A percentile compares a stretch with the other conserved stretches of the same genome.
Conservation (phyloP, 2,113 vertebrate species). For the Clarias gariepinus region DNA sequence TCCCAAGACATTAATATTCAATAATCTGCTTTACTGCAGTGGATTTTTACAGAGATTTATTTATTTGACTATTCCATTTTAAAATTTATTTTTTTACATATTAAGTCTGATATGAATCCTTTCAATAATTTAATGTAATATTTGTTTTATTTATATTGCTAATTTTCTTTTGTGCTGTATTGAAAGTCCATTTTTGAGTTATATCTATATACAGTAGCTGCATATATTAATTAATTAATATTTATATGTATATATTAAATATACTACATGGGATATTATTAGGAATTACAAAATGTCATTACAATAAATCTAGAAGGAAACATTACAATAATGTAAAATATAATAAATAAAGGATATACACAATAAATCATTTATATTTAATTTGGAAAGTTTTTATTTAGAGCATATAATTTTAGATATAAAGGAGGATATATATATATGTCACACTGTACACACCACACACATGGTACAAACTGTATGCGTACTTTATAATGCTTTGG, state of each 20-base stretch:
- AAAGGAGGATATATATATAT: background rate
- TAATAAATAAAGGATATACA: background rate
- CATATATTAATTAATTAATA: too few species aligned
- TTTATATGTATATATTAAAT: too few species aligned
- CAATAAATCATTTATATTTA: background rate
- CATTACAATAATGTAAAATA: background rate
- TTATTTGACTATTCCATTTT: background rate
- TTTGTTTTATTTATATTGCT: background rate
- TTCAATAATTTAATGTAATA: background rate
- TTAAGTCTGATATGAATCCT: background rate
- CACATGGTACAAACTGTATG: too few species aligned
- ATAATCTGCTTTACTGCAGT: background rate
- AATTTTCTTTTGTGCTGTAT: background rate
- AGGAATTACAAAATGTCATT: background rate
- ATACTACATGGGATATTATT: background rate
- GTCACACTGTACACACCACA: too few species aligned
- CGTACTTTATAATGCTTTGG: too few species aligned
- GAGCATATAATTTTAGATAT: background rate
- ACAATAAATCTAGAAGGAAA: background rate
- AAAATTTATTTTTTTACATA: background rate
- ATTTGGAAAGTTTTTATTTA: background rate
- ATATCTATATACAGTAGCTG: background rate
- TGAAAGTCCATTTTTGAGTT: background rate
- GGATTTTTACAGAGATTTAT: background rate
- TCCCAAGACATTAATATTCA: background rate